Evolutionary conservation across 1,140 invertebrate species (phyloP).

Genomic region (Drosophila parvula): DNA sequence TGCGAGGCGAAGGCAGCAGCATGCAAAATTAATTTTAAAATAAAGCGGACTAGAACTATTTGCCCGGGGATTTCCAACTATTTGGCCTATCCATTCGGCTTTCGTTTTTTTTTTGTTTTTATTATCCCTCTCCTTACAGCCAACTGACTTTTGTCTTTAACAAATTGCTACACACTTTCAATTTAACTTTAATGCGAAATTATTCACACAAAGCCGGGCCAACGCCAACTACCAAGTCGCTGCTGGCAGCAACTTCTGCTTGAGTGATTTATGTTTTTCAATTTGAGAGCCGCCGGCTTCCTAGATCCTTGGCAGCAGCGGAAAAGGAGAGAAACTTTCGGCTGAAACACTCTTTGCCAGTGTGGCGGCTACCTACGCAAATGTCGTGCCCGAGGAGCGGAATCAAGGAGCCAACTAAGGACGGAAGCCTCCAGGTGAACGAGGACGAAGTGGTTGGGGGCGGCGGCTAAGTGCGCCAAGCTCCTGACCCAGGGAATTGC

Average conservation of each 20-base stretch:
- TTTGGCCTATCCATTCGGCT: slow-evolving; percentile 46
- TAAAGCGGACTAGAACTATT: slow-evolving; percentile 67
- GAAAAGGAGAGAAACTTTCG: slow-evolving; percentile 37
- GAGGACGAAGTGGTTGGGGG: not conserved
- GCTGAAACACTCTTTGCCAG: slow-evolving; percentile 30
- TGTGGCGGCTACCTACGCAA: slow-evolving; percentile 41
- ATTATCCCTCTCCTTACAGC: not conserved
- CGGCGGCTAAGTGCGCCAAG: slow-evolving; percentile 14
- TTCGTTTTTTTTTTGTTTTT: not conserved
- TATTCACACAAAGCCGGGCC: slow-evolving; percentile 59
- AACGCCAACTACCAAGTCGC: slow-evolving; percentile 15
- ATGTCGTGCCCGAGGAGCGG: slow-evolving; percentile 55
- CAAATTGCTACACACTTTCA: slow-evolving; percentile 81
- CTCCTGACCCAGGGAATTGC: slow-evolving; percentile 62
- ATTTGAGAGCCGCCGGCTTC: slow-evolving; percentile 54
- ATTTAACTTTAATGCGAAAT: slow-evolving; percentile 80
- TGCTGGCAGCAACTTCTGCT: slow-evolving; percentile 67
- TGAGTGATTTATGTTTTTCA: slow-evolving; percentile 82
- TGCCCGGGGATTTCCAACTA: slow-evolving; percentile 60
- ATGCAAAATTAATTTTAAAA: slow-evolving; percentile 81
- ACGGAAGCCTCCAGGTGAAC: not conserved
- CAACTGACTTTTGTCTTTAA: slow-evolving; percentile 76
- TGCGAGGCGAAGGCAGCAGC: not conserved
- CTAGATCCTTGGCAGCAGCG: slow-evolving; percentile 9
- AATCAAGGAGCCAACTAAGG: slow-evolving; percentile 34